Percentiles rank a stretch among this genome's conserved stretches.
Evolutionary conservation across 2,797 vertebrate species (phyloP).

Genomic region (Dermochelys coriacea): DNA sequence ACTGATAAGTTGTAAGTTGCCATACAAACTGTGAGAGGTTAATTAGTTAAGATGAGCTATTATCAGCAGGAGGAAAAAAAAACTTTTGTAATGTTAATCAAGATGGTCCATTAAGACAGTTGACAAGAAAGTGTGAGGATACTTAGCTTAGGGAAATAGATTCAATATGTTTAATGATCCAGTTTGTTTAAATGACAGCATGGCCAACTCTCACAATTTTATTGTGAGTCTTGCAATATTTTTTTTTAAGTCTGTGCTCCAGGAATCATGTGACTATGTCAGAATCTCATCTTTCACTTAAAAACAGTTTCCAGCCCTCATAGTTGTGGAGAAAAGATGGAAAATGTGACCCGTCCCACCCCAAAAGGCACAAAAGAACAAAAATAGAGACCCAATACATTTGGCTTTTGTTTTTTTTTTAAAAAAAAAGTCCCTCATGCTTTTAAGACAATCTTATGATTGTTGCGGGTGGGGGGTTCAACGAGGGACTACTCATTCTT

Average conservation of each 20-base stretch:
- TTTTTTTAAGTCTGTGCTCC: constrained; percentile 21
- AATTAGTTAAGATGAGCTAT: too few relatives aligned
- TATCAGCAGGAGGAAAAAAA: too few relatives aligned
- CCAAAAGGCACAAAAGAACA: constrained; percentile 59
- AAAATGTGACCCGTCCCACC: constrained; percentile 44
- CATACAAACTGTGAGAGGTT: too few relatives aligned
- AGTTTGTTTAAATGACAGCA: background rate
- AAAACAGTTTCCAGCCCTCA: background rate
- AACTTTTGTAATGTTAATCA: too few relatives aligned
- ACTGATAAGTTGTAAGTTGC: too few relatives aligned
- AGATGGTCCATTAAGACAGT: too few relatives aligned
- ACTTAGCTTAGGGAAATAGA: too few relatives aligned
- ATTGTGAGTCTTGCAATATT: background rate
- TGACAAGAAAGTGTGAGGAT: too few relatives aligned
- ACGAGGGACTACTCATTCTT: too few relatives aligned
- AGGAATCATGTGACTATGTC: constrained; percentile 7
- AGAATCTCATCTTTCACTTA: constrained; percentile 48
- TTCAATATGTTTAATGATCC: too few relatives aligned
- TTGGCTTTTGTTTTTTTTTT: too few relatives aligned
- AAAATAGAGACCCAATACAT: constrained; percentile 1
- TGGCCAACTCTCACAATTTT: background rate
- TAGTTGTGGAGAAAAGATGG: constrained; percentile 38
- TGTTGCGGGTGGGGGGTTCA: background rate
- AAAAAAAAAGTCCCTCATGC: background rate
- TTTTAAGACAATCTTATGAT: background rate